A percentile compares a stretch with the other conserved stretches of the same genome.
phyloP scores from a whole-genome alignment of 2,797 vertebrate species.

The Sciurus vulgaris region DNA sequence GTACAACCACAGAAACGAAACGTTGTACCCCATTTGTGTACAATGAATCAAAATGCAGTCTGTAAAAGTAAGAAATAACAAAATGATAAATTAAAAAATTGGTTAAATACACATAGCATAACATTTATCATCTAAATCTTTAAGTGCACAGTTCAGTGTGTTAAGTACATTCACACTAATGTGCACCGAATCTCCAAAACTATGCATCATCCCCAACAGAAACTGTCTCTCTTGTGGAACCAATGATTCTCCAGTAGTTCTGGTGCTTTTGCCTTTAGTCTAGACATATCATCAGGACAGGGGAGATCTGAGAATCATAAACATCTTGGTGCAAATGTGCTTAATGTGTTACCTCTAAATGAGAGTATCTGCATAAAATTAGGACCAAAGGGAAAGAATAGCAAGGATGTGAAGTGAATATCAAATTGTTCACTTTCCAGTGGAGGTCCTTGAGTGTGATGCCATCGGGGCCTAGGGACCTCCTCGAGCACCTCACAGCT shows the following conservation, averaged over 20 bases:
- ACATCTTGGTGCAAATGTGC: slow-evolving; percentile 54
- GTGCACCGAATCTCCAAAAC: background rate
- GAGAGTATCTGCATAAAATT: slow-evolving; percentile 9
- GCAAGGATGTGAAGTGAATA: background rate
- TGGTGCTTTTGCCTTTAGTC: background rate
- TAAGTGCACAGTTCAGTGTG: background rate
- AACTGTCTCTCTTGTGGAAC: background rate
- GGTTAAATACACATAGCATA: background rate
- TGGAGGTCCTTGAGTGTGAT: background rate
- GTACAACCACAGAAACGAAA: too few species aligned
- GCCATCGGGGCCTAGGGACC: background rate
- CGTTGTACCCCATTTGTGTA: too few species aligned
- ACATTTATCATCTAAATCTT: background rate
- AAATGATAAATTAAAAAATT: background rate
- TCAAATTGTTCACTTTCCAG: background rate
- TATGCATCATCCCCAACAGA: background rate
- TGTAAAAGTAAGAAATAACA: too few species aligned
- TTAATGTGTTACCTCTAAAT: background rate
- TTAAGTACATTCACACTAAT: background rate
- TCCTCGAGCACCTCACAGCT: background rate
- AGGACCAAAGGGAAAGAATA: background rate
- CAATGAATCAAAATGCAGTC: too few species aligned
- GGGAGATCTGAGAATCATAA: slow-evolving; percentile 65
- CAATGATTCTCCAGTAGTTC: background rate
- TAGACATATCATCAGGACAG: background rate